Evolutionary conservation across 1,140 invertebrate genomes (phyloP).

Genomic region (Helicoverpa zea): DNA sequence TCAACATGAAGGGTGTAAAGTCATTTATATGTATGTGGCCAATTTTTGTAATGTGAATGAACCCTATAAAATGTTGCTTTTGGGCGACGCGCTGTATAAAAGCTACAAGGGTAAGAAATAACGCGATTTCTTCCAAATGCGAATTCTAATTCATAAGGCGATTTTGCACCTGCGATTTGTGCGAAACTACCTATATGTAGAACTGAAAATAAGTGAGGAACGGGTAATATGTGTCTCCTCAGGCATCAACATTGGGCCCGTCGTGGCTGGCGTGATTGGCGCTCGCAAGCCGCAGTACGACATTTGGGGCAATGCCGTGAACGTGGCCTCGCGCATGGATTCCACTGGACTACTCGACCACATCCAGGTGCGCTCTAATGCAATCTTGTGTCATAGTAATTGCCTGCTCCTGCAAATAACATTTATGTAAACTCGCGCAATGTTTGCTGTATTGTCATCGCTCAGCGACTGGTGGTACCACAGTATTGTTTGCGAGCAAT

Average conservation of each 20-base stretch:
- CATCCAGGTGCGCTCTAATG: slow-evolving; percentile 89
- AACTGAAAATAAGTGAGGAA: slow-evolving; percentile 28
- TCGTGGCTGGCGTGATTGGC: slow-evolving; percentile 98
- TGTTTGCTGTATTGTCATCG: not conserved
- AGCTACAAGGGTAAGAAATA: not conserved
- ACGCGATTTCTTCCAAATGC: not conserved
- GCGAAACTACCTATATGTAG: not conserved
- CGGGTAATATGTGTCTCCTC: slow-evolving; percentile 44
- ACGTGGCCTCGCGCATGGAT: slow-evolving; percentile 96
- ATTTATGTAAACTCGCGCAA: not conserved
- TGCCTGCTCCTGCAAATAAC: not conserved
- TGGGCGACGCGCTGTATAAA: not conserved
- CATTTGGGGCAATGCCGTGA: slow-evolving; percentile 98
- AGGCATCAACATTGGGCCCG: slow-evolving; percentile 98
- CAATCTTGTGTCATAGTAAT: not conserved
- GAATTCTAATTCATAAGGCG: not conserved
- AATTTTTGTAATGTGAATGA: not conserved
- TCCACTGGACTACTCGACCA: slow-evolving; percentile 93
- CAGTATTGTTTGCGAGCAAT: not conserved
- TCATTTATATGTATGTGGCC: not conserved
- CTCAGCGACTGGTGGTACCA: slow-evolving; percentile 23
- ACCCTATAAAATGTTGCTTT: too few species aligned
- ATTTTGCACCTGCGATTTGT: slow-evolving; percentile 7
- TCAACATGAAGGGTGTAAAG: not conserved
- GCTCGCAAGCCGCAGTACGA: slow-evolving; percentile 96